Evolutionary conservation across 2,888 invertebrate genomes (phyloP), one percentile per base, ranked within the genome.

Genomic region (Coenonympha glycerion): DNA sequence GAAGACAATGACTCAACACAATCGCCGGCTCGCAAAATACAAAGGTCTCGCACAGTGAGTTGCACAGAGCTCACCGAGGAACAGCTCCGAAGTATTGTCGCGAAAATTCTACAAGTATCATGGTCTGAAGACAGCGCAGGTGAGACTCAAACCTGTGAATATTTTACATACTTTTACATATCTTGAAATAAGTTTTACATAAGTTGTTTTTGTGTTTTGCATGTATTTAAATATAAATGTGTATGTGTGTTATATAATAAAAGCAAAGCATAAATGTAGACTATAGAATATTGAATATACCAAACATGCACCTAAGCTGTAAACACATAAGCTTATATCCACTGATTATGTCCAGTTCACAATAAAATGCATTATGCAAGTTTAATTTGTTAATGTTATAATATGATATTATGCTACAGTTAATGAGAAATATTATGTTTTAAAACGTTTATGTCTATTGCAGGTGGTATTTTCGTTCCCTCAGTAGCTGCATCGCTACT

Each of bases 31-130:
- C 71, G 80, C 50, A 83, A 80, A 64, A 78, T 81, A 59, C 77
- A 82, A 51, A 64, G 87, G 44, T 79, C 82, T 15, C 71, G 87
- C 37, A 87, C 88, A 21, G 74, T 85, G 31, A 88, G 87, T 64
- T 85, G 88, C 55, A 87, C 88, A 9, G 92, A 92, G 69, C 76
- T 91, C 47, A 90, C 90, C 4, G 89, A 90, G 54, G 92, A 92
- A 46, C 91, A 92, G 67, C 82, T 92, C 18, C 81, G 90, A 55
- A 76, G 87, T 47, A 88, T 91, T 57, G 87, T 93, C 40, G 91
- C 92, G 1, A 89, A 91, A 65, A 90, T 95, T 49, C 78, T 95
- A 13, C 91, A 92, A 69, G 91, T 92, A 28, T 91, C 93, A 2
- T 94, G 93, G 91, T 89, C 89, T 55, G 90, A 90, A 62, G 86